Evolutionary conservation across 2,113 vertebrate species (phyloP).

Genomic region (Rhabdomys dilectus): DNA sequence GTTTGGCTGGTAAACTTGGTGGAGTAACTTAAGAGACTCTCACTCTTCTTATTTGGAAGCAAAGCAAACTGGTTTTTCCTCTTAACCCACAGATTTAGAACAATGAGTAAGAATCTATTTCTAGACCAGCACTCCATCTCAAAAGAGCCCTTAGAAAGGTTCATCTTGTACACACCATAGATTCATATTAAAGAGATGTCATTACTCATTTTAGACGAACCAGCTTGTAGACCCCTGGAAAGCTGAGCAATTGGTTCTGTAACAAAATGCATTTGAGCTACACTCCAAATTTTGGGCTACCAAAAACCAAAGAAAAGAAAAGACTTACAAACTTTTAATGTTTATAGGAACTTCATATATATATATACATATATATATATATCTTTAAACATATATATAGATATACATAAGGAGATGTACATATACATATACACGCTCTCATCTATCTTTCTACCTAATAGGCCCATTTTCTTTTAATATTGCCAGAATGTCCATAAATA

Average conservation of each 20-base stretch:
- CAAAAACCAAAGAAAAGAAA: neutral
- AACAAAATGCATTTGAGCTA: neutral
- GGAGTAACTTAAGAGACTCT: neutral
- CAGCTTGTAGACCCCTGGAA: neutral
- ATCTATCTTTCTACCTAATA: no score
- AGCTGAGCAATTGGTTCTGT: neutral
- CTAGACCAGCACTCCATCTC: neutral
- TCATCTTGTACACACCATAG: neutral
- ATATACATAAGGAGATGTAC: no score
- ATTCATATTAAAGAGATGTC: neutral
- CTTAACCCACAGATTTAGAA: neutral
- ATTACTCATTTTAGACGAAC: conserved; percentile 26
- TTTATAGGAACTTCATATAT: neutral
- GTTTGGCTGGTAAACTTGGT: neutral
- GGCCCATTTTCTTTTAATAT: neutral
- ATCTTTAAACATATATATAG: no score
- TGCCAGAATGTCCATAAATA: neutral
- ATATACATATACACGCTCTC: no score
- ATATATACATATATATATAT: no score
- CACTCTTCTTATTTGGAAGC: neutral
- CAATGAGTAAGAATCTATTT: neutral
- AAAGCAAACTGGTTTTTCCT: neutral
- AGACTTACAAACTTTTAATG: neutral
- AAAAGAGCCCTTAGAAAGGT: neutral
- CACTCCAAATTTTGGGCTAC: neutral